Evolutionary conservation across 2,113 vertebrate genomes (phyloP).

Genomic region (Aepyceros melampus): DNA sequence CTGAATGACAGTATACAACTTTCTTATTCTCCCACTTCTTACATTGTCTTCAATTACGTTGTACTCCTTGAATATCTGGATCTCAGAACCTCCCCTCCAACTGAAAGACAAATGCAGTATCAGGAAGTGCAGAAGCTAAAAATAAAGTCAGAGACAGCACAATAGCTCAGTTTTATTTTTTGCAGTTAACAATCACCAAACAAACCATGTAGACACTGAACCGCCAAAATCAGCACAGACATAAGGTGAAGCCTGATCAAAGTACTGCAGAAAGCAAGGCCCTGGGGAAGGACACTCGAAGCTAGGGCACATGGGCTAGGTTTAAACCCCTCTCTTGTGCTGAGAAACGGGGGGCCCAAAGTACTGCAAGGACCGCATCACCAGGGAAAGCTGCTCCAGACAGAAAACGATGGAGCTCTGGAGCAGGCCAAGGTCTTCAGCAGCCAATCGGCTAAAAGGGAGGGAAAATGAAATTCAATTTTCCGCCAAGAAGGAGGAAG

Average conservation of each 20-base stretch:
- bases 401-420: rapidly evolving
- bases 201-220: background rate
- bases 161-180: background rate
- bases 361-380: background rate
- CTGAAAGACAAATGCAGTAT: background rate
- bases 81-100: background rate
- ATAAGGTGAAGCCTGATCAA: background rate
- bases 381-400: background rate
- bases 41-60: no score
- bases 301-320: background rate
- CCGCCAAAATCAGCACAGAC: background rate
- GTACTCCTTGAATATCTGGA: background rate
- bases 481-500: rapidly evolving
- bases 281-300: background rate
- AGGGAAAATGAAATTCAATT: background rate
- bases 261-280: no score
- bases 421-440: background rate
- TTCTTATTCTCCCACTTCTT: no score
- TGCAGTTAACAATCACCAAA: background rate
- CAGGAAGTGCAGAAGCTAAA: background rate
- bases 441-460: background rate
- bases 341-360: rapidly evolving
- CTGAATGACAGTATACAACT: no score
- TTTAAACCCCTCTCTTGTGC: background rate
- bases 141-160: background rate